A percentile compares a stretch with the other conserved stretches of the same genome.
Evolutionary conservation across 2,113 vertebrate genomes (phyloP).

Genomic region (Indicator indicator): DNA sequence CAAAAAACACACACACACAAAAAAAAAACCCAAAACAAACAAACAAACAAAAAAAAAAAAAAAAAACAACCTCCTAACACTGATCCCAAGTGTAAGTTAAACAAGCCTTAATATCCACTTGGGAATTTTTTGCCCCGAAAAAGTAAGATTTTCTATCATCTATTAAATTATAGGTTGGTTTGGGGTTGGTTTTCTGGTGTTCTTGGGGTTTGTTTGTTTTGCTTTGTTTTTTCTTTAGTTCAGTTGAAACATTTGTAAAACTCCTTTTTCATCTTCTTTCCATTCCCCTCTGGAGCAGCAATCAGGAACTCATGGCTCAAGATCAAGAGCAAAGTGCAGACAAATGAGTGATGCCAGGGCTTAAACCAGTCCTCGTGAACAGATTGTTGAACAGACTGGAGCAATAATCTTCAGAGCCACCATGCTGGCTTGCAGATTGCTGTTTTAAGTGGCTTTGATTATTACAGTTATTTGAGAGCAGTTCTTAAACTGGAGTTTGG

Average conservation of each 20-base stretch:
- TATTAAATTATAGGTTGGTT: neutral
- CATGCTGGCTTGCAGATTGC: conserved; percentile 68
- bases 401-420: conserved; percentile 68
- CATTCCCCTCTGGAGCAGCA: neutral
- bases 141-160: neutral
- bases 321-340: conserved; percentile 58
- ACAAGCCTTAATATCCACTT: fast-evolving
- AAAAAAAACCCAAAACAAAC: too few relatives aligned
- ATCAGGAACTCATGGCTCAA: conserved; percentile 22
- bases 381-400: conserved; percentile 71
- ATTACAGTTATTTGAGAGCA: conserved; percentile 65
- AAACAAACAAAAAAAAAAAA: too few relatives aligned
- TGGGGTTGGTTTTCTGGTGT: too few relatives aligned
- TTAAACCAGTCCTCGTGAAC: conserved; percentile 51
- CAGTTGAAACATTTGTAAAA: neutral
- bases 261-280: neutral
- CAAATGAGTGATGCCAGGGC: conserved; percentile 53
- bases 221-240: neutral
- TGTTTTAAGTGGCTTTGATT: conserved; percentile 68
- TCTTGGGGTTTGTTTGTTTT: neutral
- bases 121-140: neutral
- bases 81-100: neutral
- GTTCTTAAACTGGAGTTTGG: conserved; percentile 50
- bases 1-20: too few relatives aligned
- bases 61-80: neutral